These are phyloP conservation scores for Stenchaetothrips biformis DNA, from an alignment of 2,888 invertebrate species.

Conservation along the genomic window DNA sequence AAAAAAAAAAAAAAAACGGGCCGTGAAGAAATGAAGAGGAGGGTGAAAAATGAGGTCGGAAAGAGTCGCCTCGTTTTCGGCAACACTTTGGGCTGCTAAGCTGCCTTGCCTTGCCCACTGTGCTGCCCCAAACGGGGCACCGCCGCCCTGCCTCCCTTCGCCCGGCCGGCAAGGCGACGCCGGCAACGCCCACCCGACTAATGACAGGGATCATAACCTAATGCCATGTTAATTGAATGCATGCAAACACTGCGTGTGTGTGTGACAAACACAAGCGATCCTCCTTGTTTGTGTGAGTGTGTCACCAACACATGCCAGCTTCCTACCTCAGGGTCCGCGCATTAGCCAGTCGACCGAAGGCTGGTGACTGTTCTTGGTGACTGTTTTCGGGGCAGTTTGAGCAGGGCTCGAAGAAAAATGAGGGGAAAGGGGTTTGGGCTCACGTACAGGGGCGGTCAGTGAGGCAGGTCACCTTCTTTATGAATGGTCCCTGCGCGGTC, in stretches of 20 bases:
- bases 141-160: background rate
- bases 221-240: constrained; percentile 25
- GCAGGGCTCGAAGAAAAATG: too few species aligned
- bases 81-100: constrained; percentile 7
- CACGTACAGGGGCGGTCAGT: too few species aligned
- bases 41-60: background rate
- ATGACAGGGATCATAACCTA: constrained; percentile 2
- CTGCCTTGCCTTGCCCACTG: background rate
- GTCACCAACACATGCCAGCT: too few species aligned
- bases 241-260: constrained; percentile 26
- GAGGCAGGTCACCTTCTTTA: too few species aligned
- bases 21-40: constrained; percentile 22
- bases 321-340: too few species aligned
- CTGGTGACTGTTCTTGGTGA: too few species aligned
- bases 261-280: too few species aligned
- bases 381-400: too few species aligned
- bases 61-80: constrained; percentile 22
- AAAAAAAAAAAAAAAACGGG: background rate
- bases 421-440: too few species aligned
- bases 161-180: background rate
- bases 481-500: too few species aligned
- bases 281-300: too few species aligned
- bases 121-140: background rate
- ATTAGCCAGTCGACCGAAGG: too few species aligned
- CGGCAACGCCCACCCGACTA: background rate